phyloP scores from a whole-genome alignment of 2,888 invertebrate species.

The Agapetus fuscipes region DNA sequence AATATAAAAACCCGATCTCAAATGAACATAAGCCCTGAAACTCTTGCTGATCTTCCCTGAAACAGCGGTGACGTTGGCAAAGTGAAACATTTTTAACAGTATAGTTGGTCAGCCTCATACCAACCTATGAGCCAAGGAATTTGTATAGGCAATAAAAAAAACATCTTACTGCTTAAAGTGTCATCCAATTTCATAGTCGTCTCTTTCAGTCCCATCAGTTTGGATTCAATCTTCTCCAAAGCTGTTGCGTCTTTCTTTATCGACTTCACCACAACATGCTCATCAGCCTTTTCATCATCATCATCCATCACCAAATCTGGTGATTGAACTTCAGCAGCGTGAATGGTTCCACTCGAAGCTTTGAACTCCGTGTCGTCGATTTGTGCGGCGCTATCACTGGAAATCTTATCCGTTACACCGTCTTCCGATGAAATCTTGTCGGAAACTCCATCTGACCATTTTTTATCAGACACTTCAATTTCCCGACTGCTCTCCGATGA shows the following conservation, averaged over 20 bases:
- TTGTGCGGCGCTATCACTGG: slow-evolving; percentile 30
- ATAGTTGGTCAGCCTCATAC: too few species aligned
- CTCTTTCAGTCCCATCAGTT: slow-evolving; percentile 13
- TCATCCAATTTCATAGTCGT: slow-evolving; percentile 14
- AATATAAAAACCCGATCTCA: too few species aligned
- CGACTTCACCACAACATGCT: not conserved
- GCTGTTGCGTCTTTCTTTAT: slow-evolving; percentile 6
- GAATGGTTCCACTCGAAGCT: slow-evolving; percentile 12
- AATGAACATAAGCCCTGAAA: too few species aligned
- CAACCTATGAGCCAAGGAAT: too few species aligned
- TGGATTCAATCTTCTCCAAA: slow-evolving; percentile 13
- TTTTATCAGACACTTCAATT: slow-evolving; percentile 41
- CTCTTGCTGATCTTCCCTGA: too few species aligned
- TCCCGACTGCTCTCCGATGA: slow-evolving; percentile 45
- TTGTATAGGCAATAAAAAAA: too few species aligned
- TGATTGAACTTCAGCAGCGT: slow-evolving; percentile 9
- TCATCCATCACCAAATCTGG: slow-evolving; percentile 16
- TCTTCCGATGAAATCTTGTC: slow-evolving; percentile 45
- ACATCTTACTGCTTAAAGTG: too few species aligned
- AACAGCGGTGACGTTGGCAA: too few species aligned
- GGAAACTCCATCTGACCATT: slow-evolving; percentile 44
- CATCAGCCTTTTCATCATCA: slow-evolving; percentile 3
- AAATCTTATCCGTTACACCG: slow-evolving; percentile 43
- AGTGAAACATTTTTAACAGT: too few species aligned
- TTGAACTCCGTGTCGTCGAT: slow-evolving; percentile 12